Conservation (phyloP, 2,888 invertebrate genomes). For the Phragmatobia fuliginosa region DNA sequence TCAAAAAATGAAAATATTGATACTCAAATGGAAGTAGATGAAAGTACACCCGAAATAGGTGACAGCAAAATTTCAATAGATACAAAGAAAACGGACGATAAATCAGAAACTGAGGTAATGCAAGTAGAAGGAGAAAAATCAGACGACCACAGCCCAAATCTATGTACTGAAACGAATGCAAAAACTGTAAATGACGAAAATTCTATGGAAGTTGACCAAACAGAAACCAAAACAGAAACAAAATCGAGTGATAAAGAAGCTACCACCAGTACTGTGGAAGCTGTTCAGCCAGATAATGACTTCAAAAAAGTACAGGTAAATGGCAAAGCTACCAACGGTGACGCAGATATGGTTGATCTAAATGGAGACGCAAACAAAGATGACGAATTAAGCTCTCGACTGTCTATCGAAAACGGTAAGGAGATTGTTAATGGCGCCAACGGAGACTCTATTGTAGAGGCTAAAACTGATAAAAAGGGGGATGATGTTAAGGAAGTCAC, state of each 20-base stretch:
- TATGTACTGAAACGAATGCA: constrained; percentile 23
- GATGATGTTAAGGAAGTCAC: constrained; percentile 61
- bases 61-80: constrained; percentile 45
- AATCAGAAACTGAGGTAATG: constrained; percentile 30
- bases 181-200: constrained; percentile 28
- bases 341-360: constrained; percentile 58
- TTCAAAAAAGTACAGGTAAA: constrained; percentile 70
- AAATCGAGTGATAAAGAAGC: constrained; percentile 33
- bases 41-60: constrained; percentile 31
- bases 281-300: constrained; percentile 54
- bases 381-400: constrained; percentile 71
- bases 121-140: constrained; percentile 27
- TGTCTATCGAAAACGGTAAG: constrained; percentile 74
- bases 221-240: constrained; percentile 21
- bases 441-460: constrained; percentile 61
- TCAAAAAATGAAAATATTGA: constrained; percentile 19
- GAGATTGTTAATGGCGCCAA: constrained; percentile 66
- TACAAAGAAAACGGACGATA: constrained; percentile 38
- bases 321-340: constrained; percentile 73
- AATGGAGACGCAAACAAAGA: constrained; percentile 73
- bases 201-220: constrained; percentile 19
- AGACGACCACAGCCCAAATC: constrained; percentile 30
- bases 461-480: constrained; percentile 72
- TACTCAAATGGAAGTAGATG: constrained; percentile 41
- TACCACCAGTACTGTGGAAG: constrained; percentile 47